Conservation (phyloP, 2,888 invertebrate genomes). For the Carterocephalus palaemon region DNA sequence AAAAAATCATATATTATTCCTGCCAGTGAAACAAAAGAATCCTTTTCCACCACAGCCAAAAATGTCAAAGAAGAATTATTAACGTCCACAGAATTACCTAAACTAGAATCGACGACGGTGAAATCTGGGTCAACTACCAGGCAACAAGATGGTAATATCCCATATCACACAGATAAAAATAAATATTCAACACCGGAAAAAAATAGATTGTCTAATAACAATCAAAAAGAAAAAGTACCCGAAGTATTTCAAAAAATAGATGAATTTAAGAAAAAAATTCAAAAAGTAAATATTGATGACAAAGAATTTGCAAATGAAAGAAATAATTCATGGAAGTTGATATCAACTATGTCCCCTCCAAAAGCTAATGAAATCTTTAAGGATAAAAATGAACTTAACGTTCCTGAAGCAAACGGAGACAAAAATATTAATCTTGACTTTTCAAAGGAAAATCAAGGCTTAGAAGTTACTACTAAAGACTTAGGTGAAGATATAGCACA, state of each 20-base stretch:
- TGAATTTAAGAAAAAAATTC: slow-evolving; percentile 71
- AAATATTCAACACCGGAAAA: slow-evolving; percentile 21
- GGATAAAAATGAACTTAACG: slow-evolving; percentile 55
- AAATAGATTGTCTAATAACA: slow-evolving; percentile 28
- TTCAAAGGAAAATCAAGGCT: slow-evolving; percentile 79
- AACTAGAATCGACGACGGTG: slow-evolving; percentile 17
- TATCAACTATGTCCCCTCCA: slow-evolving; percentile 77
- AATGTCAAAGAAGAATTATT: slow-evolving; percentile 1
- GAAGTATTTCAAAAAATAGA: slow-evolving; percentile 59
- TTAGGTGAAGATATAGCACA: slow-evolving; percentile 87
- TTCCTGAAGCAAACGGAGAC: slow-evolving; percentile 43
- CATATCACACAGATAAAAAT: slow-evolving; percentile 6
- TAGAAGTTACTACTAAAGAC: slow-evolving; percentile 86
- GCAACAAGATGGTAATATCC: slow-evolving; percentile 2
- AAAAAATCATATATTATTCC: slow-evolving; percentile 10
- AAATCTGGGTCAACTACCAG: slow-evolving; percentile 9
- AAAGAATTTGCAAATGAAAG: slow-evolving; percentile 61
- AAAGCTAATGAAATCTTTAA: slow-evolving; percentile 59
- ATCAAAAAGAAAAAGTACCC: slow-evolving; percentile 40
- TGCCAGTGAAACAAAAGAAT: slow-evolving; percentile 19
- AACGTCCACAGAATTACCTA: slow-evolving; percentile 12
- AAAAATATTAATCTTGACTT: slow-evolving; percentile 65
- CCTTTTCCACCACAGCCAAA: slow-evolving; percentile 1
- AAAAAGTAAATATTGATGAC: slow-evolving; percentile 69
- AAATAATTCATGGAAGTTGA: slow-evolving; percentile 78